Conservation (phyloP, 2,888 invertebrate species). For the Aleiodes testaceus region DNA sequence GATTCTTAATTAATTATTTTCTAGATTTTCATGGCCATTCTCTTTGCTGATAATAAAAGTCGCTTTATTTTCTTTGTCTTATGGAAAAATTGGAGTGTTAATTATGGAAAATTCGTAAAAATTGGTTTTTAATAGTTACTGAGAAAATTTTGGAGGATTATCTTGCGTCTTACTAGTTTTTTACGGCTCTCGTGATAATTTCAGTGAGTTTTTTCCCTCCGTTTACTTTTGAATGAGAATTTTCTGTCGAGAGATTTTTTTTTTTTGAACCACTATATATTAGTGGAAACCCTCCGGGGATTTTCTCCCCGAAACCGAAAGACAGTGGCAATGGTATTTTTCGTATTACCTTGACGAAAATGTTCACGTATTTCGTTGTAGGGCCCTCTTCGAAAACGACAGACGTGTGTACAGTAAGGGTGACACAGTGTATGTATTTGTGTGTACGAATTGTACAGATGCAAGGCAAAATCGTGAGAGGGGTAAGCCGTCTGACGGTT, state of each 20-base stretch:
- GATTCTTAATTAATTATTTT: slow-evolving; percentile 10
- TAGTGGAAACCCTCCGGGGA: not conserved
- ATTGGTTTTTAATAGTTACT: too few species aligned
- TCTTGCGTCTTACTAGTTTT: too few species aligned
- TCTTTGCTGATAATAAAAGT: too few species aligned
- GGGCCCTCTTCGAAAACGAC: slow-evolving; percentile 9
- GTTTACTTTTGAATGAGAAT: not conserved
- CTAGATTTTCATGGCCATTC: not conserved
- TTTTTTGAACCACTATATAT: not conserved
- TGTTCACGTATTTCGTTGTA: slow-evolving; percentile 41
- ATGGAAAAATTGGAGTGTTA: too few species aligned
- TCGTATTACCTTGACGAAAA: slow-evolving; percentile 38
- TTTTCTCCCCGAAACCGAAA: slow-evolving; percentile 16
- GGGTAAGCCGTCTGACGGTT: slow-evolving; percentile 37
- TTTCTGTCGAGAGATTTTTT: not conserved
- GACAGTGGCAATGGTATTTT: slow-evolving; percentile 18
- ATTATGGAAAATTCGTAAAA: too few species aligned
- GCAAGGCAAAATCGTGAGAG: slow-evolving; percentile 41
- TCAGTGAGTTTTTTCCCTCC: not conserved
- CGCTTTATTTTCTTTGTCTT: too few species aligned
- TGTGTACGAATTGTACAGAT: slow-evolving; percentile 20
- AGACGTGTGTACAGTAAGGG: slow-evolving; percentile 8
- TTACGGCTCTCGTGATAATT: not conserved
- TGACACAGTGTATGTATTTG: slow-evolving; percentile 9
- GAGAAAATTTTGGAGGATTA: too few species aligned